These are phyloP conservation scores for Penelope pileata DNA, from an alignment of 2,113 vertebrate genomes.

Conservation along the genomic window DNA sequence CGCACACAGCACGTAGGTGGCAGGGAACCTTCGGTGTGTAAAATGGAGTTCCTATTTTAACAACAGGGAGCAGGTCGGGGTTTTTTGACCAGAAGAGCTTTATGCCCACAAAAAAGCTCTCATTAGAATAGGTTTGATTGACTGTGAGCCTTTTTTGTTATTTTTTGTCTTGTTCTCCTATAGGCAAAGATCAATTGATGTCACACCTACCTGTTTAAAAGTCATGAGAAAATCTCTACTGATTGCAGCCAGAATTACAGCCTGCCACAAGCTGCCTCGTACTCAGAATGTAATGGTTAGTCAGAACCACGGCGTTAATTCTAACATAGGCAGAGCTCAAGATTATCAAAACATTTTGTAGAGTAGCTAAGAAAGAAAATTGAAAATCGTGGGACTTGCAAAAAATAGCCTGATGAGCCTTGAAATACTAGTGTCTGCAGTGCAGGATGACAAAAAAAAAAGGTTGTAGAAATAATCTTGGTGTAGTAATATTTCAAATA, in stretches of 20 bases:
- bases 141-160: background rate
- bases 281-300: background rate
- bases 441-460: background rate
- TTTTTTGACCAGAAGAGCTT: background rate
- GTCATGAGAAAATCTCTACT: slow-evolving; percentile 40
- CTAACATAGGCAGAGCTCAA: background rate
- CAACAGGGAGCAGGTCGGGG: background rate
- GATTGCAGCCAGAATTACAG: slow-evolving; percentile 43
- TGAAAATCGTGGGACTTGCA: background rate
- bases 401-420: background rate
- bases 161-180: slow-evolving; percentile 28
- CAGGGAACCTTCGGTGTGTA: background rate
- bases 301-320: background rate
- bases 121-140: background rate
- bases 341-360: background rate
- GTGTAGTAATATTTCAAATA: background rate
- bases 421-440: background rate
- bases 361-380: background rate
- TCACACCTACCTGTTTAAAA: slow-evolving; percentile 51
- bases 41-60: background rate
- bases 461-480: background rate
- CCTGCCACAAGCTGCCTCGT: background rate
- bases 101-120: background rate
- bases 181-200: slow-evolving; percentile 40
- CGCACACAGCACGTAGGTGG: background rate